These are phyloP conservation scores for Notamacropus eugenii DNA, from an alignment of 2,797 vertebrate species.

Conservation along the genomic window DNA sequence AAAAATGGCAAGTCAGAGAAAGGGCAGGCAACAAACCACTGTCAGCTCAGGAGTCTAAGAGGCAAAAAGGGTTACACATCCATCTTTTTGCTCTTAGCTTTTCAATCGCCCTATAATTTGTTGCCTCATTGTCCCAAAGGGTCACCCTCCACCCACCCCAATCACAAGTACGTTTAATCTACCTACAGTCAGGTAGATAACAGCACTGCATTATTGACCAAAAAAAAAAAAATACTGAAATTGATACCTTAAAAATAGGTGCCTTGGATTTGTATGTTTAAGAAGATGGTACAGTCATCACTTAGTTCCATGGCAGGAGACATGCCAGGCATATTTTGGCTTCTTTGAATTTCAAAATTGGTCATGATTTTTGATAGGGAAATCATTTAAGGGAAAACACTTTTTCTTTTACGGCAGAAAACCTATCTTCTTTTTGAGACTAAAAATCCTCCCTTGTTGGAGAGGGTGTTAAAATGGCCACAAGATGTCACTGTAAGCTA, in stretches of 20 bases:
- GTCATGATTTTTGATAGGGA: constrained; percentile 59
- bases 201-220: constrained; percentile 62
- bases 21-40: constrained; percentile 41
- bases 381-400: constrained; percentile 56
- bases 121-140: constrained; percentile 49
- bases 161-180: constrained; percentile 29
- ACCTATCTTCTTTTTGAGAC: background rate
- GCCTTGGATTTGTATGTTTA: constrained; percentile 51
- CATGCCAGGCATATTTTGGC: constrained; percentile 65
- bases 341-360: constrained; percentile 58
- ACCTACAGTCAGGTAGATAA: constrained; percentile 47
- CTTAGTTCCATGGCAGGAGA: constrained; percentile 52
- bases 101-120: constrained; percentile 53
- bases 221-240: constrained; percentile 52
- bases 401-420: background rate
- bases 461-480: constrained; percentile 65
- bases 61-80: constrained; percentile 41
- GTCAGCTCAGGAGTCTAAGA: background rate
- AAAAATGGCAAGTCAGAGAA: constrained; percentile 45
- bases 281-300: constrained; percentile 63
- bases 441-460: background rate
- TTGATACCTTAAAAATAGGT: constrained; percentile 50
- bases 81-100: constrained; percentile 51
- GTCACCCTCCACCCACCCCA: background rate
- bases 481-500: constrained; percentile 80